Evolutionary conservation across 2,113 vertebrate species (phyloP), one percentile per base, ranked within the genome.

Genomic region (Oncorhynchus gorbuscha): DNA sequence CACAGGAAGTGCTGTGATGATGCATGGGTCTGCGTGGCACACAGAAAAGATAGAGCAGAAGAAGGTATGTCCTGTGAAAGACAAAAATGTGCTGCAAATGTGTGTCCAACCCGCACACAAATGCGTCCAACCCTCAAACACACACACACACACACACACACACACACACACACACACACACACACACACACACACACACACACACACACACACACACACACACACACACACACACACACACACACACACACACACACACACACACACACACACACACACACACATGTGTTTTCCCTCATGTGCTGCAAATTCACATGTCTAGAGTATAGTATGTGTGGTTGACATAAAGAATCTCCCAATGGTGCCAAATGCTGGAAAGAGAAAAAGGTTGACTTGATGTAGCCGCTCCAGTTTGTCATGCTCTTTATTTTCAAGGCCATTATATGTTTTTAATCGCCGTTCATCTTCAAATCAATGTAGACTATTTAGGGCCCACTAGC

Each of bases 71-170:
- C 55, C 55, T 18, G 14, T 58, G 55, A 58, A 18, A 18, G 55
- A 58, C 1, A 0, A 58, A 58, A 58, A 45, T 45, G 39, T 74
- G 76, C 39, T 69, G 71, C 66, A 78, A 16, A 77, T 45, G 77
- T 22, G 22, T 74, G 49, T 76, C 73, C 4, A 61, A n/a, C 55
- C 62, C 39, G 13, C 39, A 67, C 7, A 62, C 13, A 28, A 28
- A 28, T 22, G 22, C 72, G 49, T 76, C 73, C 4, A 61, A 16
- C 55, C 62, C 39, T 22, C 39, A 74, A 28, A 28, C 7, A n/a
- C 26, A 62, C 24, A 32, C 39, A 22, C 16, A 32, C 4, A 4
- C 39, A 72, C 35, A 39, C 13, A 30, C 13, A 3, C 9, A 72
- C 2, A 20, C 49, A 61, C 14, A 58, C 49, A 58, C 26, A 59